A percentile compares a stretch with the other conserved stretches of the same genome.
phyloP scores from a whole-genome alignment of 1,140 invertebrate genomes.

The Drosophila quadrilineata region DNA sequence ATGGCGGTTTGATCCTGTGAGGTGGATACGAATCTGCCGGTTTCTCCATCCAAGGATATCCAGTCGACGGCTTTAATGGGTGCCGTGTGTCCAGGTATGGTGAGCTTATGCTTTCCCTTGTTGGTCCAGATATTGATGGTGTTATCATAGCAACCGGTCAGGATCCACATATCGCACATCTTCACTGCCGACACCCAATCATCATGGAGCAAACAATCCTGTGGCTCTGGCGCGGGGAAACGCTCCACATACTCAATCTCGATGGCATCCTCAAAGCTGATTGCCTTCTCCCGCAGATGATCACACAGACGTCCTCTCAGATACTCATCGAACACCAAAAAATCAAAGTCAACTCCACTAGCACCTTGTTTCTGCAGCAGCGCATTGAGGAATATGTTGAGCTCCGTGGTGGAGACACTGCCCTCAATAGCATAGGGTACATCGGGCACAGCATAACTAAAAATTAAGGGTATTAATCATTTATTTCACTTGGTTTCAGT shows the following conservation, averaged over 20 bases:
- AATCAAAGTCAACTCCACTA: constrained; percentile 90
- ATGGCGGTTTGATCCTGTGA: constrained; percentile 96
- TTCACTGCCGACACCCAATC: constrained; percentile 97
- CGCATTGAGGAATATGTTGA: constrained; percentile 92
- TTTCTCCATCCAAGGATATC: constrained; percentile 86
- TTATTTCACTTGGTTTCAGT: neutral
- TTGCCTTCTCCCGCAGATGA: constrained; percentile 86
- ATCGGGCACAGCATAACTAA: constrained; percentile 93
- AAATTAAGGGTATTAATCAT: neutral
- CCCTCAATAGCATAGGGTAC: constrained; percentile 90
- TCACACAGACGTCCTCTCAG: constrained; percentile 84
- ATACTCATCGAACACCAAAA: constrained; percentile 91
- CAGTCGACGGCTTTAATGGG: constrained; percentile 94
- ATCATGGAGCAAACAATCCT: constrained; percentile 95
- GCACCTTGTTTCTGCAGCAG: constrained; percentile 82
- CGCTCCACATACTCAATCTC: constrained; percentile 95
- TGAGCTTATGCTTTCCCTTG: constrained; percentile 91
- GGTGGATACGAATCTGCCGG: constrained; percentile 90
- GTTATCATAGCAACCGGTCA: constrained; percentile 97
- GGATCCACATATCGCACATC: constrained; percentile 89
- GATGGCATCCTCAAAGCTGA: constrained; percentile 89
- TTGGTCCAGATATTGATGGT: constrained; percentile 94
- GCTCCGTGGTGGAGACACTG: constrained; percentile 85
- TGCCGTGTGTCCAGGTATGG: constrained; percentile 92
- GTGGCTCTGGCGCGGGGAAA: constrained; percentile 92